A percentile compares a stretch with the other conserved stretches of the same genome.
Conservation (phyloP, 2,888 invertebrate species). For the Lacanobia oleracea region DNA sequence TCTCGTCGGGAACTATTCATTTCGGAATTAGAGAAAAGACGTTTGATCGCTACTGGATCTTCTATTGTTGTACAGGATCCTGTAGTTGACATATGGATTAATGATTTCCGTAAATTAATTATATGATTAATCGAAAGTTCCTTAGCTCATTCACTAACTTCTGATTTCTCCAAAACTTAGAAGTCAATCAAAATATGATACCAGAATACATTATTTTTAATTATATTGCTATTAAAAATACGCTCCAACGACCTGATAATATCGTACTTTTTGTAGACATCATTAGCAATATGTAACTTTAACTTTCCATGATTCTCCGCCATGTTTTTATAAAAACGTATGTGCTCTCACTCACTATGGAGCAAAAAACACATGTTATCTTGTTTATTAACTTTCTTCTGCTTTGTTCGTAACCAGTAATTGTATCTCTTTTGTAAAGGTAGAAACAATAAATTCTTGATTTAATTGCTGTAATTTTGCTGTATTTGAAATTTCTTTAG, state of each 20-base stretch:
- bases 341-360: conserved; percentile 58
- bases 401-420: conserved; percentile 55
- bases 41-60: conserved; percentile 27
- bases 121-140: conserved; percentile 41
- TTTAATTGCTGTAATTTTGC: conserved; percentile 17
- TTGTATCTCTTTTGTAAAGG: conserved; percentile 38
- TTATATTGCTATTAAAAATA: conserved; percentile 32
- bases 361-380: conserved; percentile 50
- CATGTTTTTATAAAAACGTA: conserved; percentile 49
- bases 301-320: conserved; percentile 55
- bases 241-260: conserved; percentile 28
- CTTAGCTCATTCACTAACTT: conserved; percentile 2
- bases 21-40: conserved; percentile 41
- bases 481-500: conserved; percentile 6
- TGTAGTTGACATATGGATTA: conserved; percentile 42
- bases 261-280: conserved; percentile 47
- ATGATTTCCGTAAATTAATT: conserved; percentile 35
- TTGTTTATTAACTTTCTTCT: conserved; percentile 59
- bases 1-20: conserved; percentile 35
- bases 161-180: conserved; percentile 39
- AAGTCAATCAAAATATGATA: conserved; percentile 35
- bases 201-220: conserved; percentile 34
- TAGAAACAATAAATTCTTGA: conserved; percentile 24
- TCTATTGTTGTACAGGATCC: conserved; percentile 30
- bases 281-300: conserved; percentile 50